A percentile compares a stretch with the other conserved stretches of the same genome.
Evolutionary conservation across 2,113 vertebrate species (phyloP).

Genomic region (Centropus bengalensis): DNA sequence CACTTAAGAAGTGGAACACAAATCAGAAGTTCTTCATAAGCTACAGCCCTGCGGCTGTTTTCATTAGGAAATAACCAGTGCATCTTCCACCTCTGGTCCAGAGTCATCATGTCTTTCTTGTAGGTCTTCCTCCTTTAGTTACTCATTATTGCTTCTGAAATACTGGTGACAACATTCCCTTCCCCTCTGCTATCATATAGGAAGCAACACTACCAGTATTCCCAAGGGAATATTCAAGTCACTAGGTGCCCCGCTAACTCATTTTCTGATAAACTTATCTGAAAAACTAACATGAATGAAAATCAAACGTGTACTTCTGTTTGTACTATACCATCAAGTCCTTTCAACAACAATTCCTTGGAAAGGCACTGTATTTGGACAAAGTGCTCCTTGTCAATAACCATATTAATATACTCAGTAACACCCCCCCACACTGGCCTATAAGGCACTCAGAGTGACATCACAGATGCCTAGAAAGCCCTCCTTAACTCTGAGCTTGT

Average conservation of each 20-base stretch:
- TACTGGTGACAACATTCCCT: neutral
- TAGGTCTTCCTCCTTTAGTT: neutral
- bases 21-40: neutral
- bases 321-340: neutral
- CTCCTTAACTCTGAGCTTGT: neutral
- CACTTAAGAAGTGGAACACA: neutral
- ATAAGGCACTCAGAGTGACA: neutral
- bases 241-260: neutral
- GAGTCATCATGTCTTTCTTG: neutral
- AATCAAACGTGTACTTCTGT: neutral
- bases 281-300: neutral
- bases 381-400: neutral
- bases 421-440: neutral
- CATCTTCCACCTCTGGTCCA: neutral
- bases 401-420: neutral
- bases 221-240: neutral
- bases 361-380: neutral
- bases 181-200: fast-evolving
- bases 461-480: neutral
- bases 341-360: neutral
- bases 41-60: neutral
- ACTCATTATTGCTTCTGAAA: neutral
- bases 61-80: neutral
- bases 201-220: neutral
- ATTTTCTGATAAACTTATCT: neutral